Evolutionary conservation across 2,888 invertebrate genomes (phyloP), one percentile per base, ranked within the genome.

Genomic region (Agapostemon virescens): DNA sequence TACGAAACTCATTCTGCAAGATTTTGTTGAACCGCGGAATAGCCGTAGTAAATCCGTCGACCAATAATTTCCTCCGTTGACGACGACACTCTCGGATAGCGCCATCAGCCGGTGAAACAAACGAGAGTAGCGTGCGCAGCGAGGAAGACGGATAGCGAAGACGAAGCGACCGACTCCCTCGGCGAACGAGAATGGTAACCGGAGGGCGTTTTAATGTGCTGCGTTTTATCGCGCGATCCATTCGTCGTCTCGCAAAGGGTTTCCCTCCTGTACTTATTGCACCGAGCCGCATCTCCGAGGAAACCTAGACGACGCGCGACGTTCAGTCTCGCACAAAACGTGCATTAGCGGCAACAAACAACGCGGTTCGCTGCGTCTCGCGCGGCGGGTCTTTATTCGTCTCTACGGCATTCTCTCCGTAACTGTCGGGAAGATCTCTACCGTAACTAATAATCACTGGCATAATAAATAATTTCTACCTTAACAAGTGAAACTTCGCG

Each of bases 181-280:
- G 77, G 69, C 64, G 52, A 26, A 70, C 64, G 61, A 61, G 49
- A 81, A 61, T 68, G 69, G 71, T 74, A 81, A 74, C 79, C 76
- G 69, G 30, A 36, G 75, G 81, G 73, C 69, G 83, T 81, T 84
- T 79, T 67, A 84, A 78, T 77, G 76, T 66, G 45, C 30, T 61
- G 61, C 63, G 79, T 81, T 86, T 81, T 84, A 81, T 81, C 81
- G 75, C 70, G 64, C 81, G 72, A 79, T 79, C 61, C 81, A 71
- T 68, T 74, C 84, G 70, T 13, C 66, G 61, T 74, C 52, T 40
- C 49, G 72, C 45, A 67, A 81, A 79, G 79, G 79, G 74, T 83
- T 79, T 61, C 11, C 66, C 68, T 68, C 70, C 42, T 63, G 55
- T 75, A 33, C 52, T 23, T n/a, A 49, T 30, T 23, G 23, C 72